A percentile compares a stretch with the other conserved stretches of the same genome.
phyloP scores from a whole-genome alignment of 2,113 vertebrate species.

The Laterallus jamaicensis region DNA sequence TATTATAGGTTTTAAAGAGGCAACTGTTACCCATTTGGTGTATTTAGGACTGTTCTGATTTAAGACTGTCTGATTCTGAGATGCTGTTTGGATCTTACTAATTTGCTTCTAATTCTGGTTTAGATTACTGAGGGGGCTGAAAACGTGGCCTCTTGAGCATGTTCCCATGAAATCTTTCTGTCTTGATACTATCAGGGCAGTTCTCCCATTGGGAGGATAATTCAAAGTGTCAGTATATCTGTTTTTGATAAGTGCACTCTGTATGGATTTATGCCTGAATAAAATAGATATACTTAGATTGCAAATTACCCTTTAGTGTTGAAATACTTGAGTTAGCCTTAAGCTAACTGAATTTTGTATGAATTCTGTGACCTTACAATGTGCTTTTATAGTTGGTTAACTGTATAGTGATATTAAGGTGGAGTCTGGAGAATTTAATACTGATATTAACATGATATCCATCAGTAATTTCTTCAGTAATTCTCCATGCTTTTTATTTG shows the following conservation, averaged over 20 bases:
- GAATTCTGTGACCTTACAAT: conserved; percentile 6
- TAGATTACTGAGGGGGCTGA: background rate
- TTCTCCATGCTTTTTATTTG: background rate
- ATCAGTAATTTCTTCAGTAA: background rate
- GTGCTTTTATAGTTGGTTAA: conserved; percentile 19
- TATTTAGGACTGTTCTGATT: background rate
- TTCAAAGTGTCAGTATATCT: conserved; percentile 19
- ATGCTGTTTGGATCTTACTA: background rate
- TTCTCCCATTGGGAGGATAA: background rate
- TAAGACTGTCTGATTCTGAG: background rate
- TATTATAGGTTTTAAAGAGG: background rate
- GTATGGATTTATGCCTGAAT: conserved; percentile 16
- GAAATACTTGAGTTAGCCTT: conserved; percentile 28
- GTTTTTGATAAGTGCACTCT: conserved; percentile 7
- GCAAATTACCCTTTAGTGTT: background rate
- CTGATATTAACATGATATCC: background rate
- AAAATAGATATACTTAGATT: conserved; percentile 9
- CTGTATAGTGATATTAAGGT: background rate
- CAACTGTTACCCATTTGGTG: background rate
- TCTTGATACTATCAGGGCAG: background rate
- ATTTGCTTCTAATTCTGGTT: background rate
- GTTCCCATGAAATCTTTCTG: background rate
- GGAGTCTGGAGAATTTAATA: conserved; percentile 8
- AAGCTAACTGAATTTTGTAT: conserved; percentile 15
- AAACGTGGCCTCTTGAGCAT: background rate